These are phyloP conservation scores for Acanthiza pusilla DNA, from an alignment of 2,797 vertebrate species.

Conservation along the genomic window DNA sequence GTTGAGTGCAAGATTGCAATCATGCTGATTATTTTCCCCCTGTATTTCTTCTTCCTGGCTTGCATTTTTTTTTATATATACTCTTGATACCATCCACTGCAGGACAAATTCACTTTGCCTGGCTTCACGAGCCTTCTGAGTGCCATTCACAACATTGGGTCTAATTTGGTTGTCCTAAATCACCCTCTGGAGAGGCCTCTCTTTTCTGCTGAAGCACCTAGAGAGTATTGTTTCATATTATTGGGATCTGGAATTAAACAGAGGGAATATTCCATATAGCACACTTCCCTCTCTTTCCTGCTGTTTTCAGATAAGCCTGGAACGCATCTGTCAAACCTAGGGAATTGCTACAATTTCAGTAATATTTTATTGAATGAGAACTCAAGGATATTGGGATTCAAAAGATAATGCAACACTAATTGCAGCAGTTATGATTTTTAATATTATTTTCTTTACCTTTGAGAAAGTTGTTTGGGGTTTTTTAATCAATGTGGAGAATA, in stretches of 20 bases:
- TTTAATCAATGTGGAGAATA: not conserved
- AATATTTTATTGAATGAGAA: not conserved
- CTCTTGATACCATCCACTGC: not conserved
- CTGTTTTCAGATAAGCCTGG: not conserved
- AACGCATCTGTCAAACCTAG: not conserved
- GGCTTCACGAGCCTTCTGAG: not conserved
- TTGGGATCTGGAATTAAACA: not conserved
- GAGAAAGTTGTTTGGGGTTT: not conserved
- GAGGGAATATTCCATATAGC: not conserved
- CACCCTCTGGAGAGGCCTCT: not conserved
- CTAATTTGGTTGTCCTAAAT: constrained; percentile 14
- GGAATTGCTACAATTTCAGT: not conserved
- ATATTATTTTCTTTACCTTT: not conserved
- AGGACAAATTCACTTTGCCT: not conserved
- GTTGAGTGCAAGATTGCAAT: not conserved
- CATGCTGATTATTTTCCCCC: not conserved
- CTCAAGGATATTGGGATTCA: not conserved
- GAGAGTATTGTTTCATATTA: not conserved
- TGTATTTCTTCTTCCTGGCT: not conserved
- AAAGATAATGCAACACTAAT: not conserved
- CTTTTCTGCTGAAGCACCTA: not conserved
- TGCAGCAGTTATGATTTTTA: not conserved
- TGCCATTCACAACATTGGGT: not conserved
- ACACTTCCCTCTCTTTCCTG: not conserved
- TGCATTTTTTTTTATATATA: not conserved